Evolutionary conservation across 2,888 invertebrate species (phyloP).

Genomic region (Salticus scenicus): DNA sequence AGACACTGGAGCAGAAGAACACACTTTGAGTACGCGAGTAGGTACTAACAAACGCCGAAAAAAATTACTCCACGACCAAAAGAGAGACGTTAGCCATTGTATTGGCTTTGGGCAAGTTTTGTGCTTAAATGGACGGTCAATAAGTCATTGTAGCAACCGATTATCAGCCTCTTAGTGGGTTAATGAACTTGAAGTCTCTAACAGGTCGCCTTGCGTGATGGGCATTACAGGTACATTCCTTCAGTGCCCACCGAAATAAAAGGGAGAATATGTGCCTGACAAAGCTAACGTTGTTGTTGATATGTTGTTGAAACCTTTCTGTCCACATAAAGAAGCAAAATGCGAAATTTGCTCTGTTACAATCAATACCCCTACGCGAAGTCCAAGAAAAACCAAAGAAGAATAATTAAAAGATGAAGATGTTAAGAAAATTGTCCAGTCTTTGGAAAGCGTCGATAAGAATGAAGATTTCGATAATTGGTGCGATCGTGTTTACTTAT

Average conservation of each 20-base stretch:
- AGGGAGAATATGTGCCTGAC: neutral
- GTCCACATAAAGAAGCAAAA: neutral
- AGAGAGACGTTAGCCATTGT: slow-evolving; percentile 1
- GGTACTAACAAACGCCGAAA: neutral
- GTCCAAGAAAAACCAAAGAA: neutral
- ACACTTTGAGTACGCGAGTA: slow-evolving; percentile 9
- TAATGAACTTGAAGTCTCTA: slow-evolving; percentile 7
- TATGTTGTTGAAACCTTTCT: slow-evolving; percentile 13
- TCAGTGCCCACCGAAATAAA: too few relatives aligned
- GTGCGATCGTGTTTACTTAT: neutral
- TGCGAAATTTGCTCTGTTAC: neutral
- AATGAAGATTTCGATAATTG: slow-evolving; percentile 19
- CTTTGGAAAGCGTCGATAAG: slow-evolving; percentile 45
- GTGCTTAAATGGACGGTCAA: neutral
- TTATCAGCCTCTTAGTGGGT: slow-evolving; percentile 26
- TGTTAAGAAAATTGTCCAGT: slow-evolving; percentile 31
- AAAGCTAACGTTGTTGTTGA: slow-evolving; percentile 29
- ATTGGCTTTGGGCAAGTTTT: neutral
- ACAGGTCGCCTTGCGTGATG: slow-evolving; percentile 22
- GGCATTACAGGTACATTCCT: slow-evolving; percentile 20
- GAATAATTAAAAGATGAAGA: slow-evolving; percentile 19
- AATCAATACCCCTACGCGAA: slow-evolving; percentile 7
- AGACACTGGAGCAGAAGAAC: neutral
- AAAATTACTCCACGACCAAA: slow-evolving; percentile 22
- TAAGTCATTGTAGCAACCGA: slow-evolving; percentile 1